These are phyloP conservation scores for Tachyglossus aculeatus DNA, from an alignment of 2,797 vertebrate species.

Conservation along the genomic window DNA sequence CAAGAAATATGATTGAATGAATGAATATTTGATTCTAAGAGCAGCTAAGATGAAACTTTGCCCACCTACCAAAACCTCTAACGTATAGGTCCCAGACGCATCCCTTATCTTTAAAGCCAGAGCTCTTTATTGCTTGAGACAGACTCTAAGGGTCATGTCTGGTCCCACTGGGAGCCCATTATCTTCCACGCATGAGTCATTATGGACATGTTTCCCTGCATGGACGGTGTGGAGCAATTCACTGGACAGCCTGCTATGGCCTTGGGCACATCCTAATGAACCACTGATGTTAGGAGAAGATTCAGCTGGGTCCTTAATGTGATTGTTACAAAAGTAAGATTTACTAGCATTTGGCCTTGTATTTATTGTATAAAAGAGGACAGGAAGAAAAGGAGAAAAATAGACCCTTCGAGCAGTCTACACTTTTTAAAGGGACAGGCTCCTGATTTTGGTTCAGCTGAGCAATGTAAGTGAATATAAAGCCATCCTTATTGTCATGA, in stretches of 20 bases:
- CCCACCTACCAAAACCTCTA: too few species aligned
- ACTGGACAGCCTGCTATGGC: fast-evolving
- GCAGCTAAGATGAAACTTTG: too few species aligned
- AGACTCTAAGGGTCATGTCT: too few species aligned
- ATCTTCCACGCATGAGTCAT: not conserved
- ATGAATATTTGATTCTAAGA: too few species aligned
- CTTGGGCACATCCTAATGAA: not conserved
- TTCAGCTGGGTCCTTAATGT: not conserved
- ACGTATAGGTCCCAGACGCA: too few species aligned
- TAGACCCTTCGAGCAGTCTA: not conserved
- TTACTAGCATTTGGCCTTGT: not conserved
- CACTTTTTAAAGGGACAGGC: not conserved
- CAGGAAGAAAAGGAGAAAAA: not conserved
- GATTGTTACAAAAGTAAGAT: not conserved
- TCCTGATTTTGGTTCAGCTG: not conserved
- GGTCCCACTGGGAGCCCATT: not conserved
- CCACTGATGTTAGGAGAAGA: not conserved
- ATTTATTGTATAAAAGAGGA: not conserved
- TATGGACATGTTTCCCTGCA: not conserved
- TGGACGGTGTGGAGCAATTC: too few species aligned
- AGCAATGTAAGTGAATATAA: fast-evolving
- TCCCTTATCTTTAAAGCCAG: too few species aligned
- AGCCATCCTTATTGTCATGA: fast-evolving
- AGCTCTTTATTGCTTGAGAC: too few species aligned
- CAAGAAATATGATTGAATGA: too few species aligned